Evolutionary conservation across 1,140 invertebrate genomes (phyloP).

Genomic region (Zeugodacus cucurbitae): DNA sequence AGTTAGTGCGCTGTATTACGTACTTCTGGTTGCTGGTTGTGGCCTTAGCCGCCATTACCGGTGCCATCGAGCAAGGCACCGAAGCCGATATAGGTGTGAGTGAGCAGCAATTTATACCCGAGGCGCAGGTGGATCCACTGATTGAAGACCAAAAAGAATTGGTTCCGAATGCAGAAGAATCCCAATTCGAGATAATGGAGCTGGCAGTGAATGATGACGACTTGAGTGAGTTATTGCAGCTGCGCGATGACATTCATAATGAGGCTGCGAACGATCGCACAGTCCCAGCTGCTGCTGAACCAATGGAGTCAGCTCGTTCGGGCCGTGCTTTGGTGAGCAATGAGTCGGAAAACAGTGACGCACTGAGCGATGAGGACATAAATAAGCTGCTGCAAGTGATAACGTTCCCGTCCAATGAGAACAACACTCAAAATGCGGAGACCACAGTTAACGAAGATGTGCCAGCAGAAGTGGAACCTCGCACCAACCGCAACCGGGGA

Average conservation of each 20-base stretch:
- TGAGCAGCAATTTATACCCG: background rate
- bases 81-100: background rate
- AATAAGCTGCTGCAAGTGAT: conserved; percentile 41
- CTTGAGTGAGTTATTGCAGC: background rate
- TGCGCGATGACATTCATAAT: conserved; percentile 6
- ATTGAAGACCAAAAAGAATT: background rate
- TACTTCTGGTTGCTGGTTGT: background rate
- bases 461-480: background rate
- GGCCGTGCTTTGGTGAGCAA: background rate
- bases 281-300: background rate
- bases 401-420: conserved; percentile 25
- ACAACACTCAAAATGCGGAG: background rate
- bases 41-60: background rate
- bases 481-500: background rate
- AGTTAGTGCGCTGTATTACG: background rate
- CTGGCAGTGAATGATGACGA: conserved; percentile 38
- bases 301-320: background rate
- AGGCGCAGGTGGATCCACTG: background rate
- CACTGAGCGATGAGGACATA: conserved; percentile 41
- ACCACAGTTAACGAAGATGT: background rate
- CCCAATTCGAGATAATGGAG: conserved; percentile 17
- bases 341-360: background rate
- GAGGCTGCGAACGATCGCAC: background rate
- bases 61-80: background rate
- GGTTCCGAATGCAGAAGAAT: background rate